Evolutionary conservation across 2,797 vertebrate genomes (phyloP).

Genomic region (Calcarius lapponicus): DNA sequence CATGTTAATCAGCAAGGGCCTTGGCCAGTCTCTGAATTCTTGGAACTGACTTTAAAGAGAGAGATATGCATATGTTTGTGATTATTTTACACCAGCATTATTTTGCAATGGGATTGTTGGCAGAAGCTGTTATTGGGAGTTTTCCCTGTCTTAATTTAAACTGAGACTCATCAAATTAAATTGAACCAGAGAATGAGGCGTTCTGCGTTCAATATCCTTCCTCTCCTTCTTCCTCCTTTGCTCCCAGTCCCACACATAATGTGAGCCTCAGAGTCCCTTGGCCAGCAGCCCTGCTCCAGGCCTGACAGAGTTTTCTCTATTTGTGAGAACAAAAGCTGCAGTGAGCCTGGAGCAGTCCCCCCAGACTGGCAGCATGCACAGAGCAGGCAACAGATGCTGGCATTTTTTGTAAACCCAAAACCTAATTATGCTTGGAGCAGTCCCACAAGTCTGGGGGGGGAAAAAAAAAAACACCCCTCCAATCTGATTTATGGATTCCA

Average conservation of each 20-base stretch:
- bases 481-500: conserved; percentile 42
- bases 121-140: background rate
- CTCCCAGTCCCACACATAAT: background rate
- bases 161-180: conserved; percentile 3
- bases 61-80: background rate
- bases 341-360: conserved; percentile 41
- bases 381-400: conserved; percentile 66
- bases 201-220: background rate
- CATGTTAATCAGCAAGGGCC: background rate
- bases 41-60: background rate
- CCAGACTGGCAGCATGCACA: conserved; percentile 24
- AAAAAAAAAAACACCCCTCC: background rate
- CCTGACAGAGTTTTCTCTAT: conserved; percentile 42
- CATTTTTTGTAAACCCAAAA: conserved; percentile 65
- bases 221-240: background rate
- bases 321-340: conserved; percentile 51
- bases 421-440: conserved; percentile 62
- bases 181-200: background rate
- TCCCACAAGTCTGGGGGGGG: conserved; percentile 22
- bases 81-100: background rate
- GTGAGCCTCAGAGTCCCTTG: background rate
- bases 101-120: conserved; percentile 20
- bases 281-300: conserved; percentile 7
- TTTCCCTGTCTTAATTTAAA: conserved; percentile 17
- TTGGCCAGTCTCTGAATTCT: background rate